Evolutionary conservation across 2,888 invertebrate genomes (phyloP), one percentile per base, ranked within the genome.

Genomic region (Trissoscelio sp.): DNA sequence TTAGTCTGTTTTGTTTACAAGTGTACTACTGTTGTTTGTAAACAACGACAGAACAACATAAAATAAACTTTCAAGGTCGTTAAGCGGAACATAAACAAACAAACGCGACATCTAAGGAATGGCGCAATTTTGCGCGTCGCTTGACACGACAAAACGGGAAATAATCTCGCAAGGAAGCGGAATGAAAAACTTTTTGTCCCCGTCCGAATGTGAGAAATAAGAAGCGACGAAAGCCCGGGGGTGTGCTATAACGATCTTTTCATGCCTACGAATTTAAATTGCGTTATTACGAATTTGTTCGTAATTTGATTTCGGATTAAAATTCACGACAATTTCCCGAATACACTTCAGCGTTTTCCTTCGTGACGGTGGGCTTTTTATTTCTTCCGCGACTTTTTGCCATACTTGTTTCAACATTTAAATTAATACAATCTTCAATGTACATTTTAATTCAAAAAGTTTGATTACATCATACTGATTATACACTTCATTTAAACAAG

Each of bases 221-320:
- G 46, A 20, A 46, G 46, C 37, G 14, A 16, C 57, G n/a, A 57
- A 11, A 20, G 14, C 58, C 31, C 20, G 34, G n/a, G 28, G 34
- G 60, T 28, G 20, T 28, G 22, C 18, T 51, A 34, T 60, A 60
- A 62, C 46, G 55, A 64, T 37, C 64, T 57, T 74, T 57, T 46
- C 64, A 64, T 74, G 55, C 37, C 46, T 57, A 74, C 39, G 44
- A 62, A 53, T 73, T 73, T 73, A 64, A 62, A 73, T 73, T 62
- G 37, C 62, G 34, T 73, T 73, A 73, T 73, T 73, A 62, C 37
- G 24, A 73, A 53, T 73, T 60, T 72, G 51, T 37, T 5, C 9
- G 51, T 42, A 72, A 72, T 60, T 72, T 72, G 60, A 62, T 72
- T 42, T 73, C 44, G 16, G 53, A 44, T 64, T 64, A 62, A 64